These are phyloP conservation scores for Aphis craccivora DNA, from an alignment of 1,140 invertebrate genomes.

Conservation along the genomic window DNA sequence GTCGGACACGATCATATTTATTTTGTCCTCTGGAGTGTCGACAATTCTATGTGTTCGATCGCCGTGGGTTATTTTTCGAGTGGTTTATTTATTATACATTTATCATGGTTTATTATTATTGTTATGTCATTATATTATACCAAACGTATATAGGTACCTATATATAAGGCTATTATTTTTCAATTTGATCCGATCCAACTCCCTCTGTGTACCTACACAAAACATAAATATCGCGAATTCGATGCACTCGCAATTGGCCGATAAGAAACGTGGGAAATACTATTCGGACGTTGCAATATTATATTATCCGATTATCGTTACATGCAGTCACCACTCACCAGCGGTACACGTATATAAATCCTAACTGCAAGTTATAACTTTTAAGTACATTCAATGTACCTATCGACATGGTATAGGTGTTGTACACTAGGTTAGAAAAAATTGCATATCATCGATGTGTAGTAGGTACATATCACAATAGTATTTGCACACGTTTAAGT, in stretches of 20 bases:
- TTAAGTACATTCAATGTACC: no score
- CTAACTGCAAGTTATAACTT: no score
- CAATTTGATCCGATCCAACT: conserved; percentile 17
- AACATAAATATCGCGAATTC: neutral
- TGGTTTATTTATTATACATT: conserved; percentile 37
- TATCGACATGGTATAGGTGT: no score
- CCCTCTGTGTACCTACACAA: neutral
- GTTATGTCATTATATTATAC: neutral
- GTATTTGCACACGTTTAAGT: no score
- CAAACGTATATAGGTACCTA: neutral
- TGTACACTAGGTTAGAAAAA: no score
- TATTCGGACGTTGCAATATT: neutral
- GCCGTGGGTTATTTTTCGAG: conserved; percentile 27
- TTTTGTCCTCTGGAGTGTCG: conserved; percentile 41
- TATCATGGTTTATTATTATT: conserved; percentile 42
- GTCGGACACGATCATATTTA: conserved; percentile 27
- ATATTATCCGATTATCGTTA: no score
- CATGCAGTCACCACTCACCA: neutral
- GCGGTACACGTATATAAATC: neutral
- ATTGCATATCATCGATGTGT: no score
- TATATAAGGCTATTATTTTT: neutral
- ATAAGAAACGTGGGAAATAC: conserved; percentile 16
- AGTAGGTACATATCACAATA: no score
- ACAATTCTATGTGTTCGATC: neutral
- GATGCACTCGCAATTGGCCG: neutral